Evolutionary conservation across 2,888 invertebrate species (phyloP), one percentile per base, ranked within the genome.

Genomic region (Mimumesa dahlbomi): DNA sequence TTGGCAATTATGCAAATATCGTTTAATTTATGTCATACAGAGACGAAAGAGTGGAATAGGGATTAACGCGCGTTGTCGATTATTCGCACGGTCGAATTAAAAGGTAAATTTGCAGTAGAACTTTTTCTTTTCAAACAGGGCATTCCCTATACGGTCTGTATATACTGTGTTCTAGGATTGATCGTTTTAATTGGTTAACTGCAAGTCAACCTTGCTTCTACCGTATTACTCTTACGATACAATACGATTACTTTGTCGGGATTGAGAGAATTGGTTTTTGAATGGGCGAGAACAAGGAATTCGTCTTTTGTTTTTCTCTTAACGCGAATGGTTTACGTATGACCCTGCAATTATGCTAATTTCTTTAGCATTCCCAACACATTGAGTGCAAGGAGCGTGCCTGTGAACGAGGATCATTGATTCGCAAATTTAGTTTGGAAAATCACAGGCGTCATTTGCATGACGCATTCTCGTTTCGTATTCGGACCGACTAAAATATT

Each of bases 101-200:
- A 52, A 71, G 71, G 68, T 77, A 85, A 84, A 89, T 89, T 89
- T 89, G 89, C 89, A 89, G 89, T 89, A 89, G 89, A 89, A 89
- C 88, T 82, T 88, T 85, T 82, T 75, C 71, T 76, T 78, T 69
- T 50, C 45, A 79, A 68, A 80, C 69, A 69, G 75, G 81, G 73
- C 71, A 77, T 75, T 72, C 77, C 82, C 73, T 84, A 70, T 53
- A 42, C 29, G 18, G 52, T 46, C 36, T 52, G 40, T 61, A 43
- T 67, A 54, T 57, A 46, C 36, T 43, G 53, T 58, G 38, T 16
- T 62, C 54, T 65, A 31, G 34, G 42, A 61, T 21, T 57, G 40
- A 71, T 62, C 49, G 48, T 65, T 72, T n/a, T 62, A 67, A 76
- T 75, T 64, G 69, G 73, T 59, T 70, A 70, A 68, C 66, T 53